These are phyloP conservation scores for Leuciscus idus DNA, from an alignment of 2,113 vertebrate species.

Conservation along the genomic window DNA sequence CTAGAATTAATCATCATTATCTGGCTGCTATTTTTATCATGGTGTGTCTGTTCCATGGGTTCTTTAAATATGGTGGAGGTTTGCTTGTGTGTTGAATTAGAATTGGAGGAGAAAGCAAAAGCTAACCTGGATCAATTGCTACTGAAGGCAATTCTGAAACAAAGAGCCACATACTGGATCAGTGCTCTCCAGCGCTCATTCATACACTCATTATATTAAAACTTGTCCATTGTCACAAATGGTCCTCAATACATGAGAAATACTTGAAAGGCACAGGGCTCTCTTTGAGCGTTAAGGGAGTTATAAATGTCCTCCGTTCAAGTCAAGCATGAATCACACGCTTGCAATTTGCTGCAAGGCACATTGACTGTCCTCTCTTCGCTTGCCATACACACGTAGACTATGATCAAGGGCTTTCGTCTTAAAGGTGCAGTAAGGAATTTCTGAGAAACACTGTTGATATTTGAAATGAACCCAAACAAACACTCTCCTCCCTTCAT, in stretches of 20 bases:
- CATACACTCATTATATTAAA: too few relatives aligned
- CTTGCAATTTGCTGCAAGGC: constrained; percentile 8
- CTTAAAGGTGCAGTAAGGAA: too few relatives aligned
- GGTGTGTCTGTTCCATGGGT: neutral
- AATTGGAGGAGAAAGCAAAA: neutral
- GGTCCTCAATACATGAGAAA: neutral
- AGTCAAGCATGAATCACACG: constrained; percentile 13
- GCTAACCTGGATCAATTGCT: neutral
- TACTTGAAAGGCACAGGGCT: neutral
- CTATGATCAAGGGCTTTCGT: neutral
- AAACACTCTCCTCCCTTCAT: too few relatives aligned
- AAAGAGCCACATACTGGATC: neutral
- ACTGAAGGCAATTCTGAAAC: neutral
- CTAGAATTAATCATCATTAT: constrained; percentile 18
- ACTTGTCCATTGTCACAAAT: neutral
- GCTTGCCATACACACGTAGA: neutral
- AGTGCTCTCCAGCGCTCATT: neutral
- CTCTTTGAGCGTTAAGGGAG: neutral
- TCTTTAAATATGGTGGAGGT: neutral
- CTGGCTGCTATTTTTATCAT: constrained; percentile 19
- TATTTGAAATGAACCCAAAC: too few relatives aligned
- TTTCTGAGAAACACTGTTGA: too few relatives aligned
- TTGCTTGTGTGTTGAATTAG: neutral
- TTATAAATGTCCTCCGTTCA: neutral
- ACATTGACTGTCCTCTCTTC: constrained; percentile 22